Evolutionary conservation across 2,888 invertebrate species (phyloP).

Genomic region (Ophion costatus): DNA sequence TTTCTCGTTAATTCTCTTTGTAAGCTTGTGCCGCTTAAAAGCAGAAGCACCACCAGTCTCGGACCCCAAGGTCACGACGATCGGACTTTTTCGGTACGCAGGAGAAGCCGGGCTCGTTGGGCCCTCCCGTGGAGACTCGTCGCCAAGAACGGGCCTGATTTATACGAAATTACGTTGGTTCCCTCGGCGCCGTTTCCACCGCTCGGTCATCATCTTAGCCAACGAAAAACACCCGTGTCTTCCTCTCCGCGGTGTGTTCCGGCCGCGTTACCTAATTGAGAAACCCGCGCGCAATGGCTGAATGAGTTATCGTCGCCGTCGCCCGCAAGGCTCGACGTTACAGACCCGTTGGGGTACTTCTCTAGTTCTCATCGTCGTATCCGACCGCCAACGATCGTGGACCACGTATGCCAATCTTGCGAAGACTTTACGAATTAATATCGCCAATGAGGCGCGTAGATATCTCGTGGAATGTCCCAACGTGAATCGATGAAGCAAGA

Average conservation of each 20-base stretch:
- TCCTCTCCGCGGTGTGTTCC: conserved; percentile 29
- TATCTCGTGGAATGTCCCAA: conserved; percentile 21
- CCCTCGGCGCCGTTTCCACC: conserved; percentile 64
- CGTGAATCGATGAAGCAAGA: not conserved
- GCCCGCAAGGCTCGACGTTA: conserved; percentile 67
- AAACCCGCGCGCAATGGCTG: conserved; percentile 77
- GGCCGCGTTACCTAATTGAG: conserved; percentile 81
- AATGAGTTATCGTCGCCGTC: conserved; percentile 79
- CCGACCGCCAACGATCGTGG: conserved; percentile 40
- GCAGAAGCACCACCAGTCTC: conserved; percentile 37
- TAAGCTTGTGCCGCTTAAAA: not conserved
- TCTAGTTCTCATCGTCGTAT: conserved; percentile 67
- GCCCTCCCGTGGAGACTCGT: conserved; percentile 72
- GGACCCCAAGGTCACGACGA: conserved; percentile 58
- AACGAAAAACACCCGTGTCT: conserved; percentile 2
- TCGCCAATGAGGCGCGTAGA: conserved; percentile 8
- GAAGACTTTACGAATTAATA: conserved; percentile 30
- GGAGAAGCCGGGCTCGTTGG: conserved; percentile 64
- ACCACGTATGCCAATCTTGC: conserved; percentile 25
- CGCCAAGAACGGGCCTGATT: conserved; percentile 76
- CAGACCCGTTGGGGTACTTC: conserved; percentile 61
- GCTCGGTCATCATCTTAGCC: conserved; percentile 46
- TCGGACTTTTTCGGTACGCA: conserved; percentile 25
- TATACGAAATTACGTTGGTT: conserved; percentile 80
- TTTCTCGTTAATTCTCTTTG: conserved; percentile 33